Evolutionary conservation across 2,797 vertebrate species (phyloP), one percentile per base, ranked within the genome.

Genomic region (Denticeps clupeoides): DNA sequence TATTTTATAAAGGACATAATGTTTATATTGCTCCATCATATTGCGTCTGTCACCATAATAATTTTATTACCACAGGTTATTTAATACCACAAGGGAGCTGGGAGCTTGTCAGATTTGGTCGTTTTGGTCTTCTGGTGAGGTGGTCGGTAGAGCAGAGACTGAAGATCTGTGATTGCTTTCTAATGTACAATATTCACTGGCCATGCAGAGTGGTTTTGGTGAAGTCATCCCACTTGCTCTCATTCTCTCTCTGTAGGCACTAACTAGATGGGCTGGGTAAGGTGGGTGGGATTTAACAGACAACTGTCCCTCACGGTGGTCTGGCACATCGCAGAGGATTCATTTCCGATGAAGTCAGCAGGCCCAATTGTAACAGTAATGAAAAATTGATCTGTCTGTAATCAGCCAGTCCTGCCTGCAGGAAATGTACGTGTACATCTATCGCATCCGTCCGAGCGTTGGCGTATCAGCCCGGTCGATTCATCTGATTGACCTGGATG

Each of bases 351-450:
- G n/a, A n/a, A n/a, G n/a, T n/a, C n/a, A n/a, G n/a, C n/a, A n/a
- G n/a, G n/a, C n/a, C n/a, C n/a, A 60, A 53, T 69, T 44, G 55
- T 57, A 56, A 43, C 53, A 25, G 46, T 60, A 56, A 61, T 70
- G 61, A 67, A 62, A 64, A 62, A 67, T 67, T 65, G 62, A 75
- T 72, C 59, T 47, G 56, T 67, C 64, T 77, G 45, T 55, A 73
- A 67, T 67, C 60, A 64, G 56, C 47, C 59, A 22, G 19, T 18
- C 31, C 45, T 13, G 43, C 46, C 59, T 25, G 41, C 24, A 51
- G 45, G 41, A 13, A 27, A 45, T 26, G 35, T 35, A 26, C 27
- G 19, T 26, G 45, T 27, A 7, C 29, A 25, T 51, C 49, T 23
- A 3, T 24, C 37, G 23, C 37, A 19, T n/a, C 22, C 38, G 16